phyloP scores from a whole-genome alignment of 2,113 vertebrate species.

The Xiphias gladius region DNA sequence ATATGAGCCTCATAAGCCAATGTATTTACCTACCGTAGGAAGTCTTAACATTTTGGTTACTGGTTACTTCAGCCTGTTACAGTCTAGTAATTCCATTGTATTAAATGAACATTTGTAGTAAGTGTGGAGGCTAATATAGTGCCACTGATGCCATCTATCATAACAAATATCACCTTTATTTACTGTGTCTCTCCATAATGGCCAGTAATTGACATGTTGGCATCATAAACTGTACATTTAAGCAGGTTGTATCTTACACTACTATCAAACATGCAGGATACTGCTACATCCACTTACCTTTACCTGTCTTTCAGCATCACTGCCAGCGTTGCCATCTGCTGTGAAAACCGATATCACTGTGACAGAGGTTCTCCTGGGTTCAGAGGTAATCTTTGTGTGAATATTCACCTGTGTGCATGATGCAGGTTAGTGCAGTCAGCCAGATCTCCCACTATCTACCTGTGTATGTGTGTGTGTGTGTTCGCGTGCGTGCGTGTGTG shows the following conservation, averaged over 20 bases:
- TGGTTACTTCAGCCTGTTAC: background rate
- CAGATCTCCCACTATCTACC: constrained; percentile 41
- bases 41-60: background rate
- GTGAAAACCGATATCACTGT: constrained; percentile 16
- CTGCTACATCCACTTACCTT: constrained; percentile 68
- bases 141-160: background rate
- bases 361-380: constrained; percentile 40
- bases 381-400: constrained; percentile 50
- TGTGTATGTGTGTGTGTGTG: constrained; percentile 40
- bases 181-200: background rate
- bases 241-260: background rate
- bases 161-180: background rate
- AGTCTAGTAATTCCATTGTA: background rate
- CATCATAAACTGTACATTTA: background rate
- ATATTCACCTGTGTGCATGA: constrained; percentile 65
- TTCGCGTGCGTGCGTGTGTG: constrained; percentile 19
- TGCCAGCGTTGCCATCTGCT: constrained; percentile 49
- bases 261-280: constrained; percentile 37
- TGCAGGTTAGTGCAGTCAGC: constrained; percentile 53
- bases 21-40: background rate
- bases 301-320: constrained; percentile 55
- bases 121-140: background rate
- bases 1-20: background rate
- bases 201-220: background rate
- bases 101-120: background rate